Percentiles rank a stretch among this genome's conserved stretches.
These are phyloP conservation scores for Montipora capitata DNA, from an alignment of 92 coral and sea anemone species.

Conservation along the genomic window DNA sequence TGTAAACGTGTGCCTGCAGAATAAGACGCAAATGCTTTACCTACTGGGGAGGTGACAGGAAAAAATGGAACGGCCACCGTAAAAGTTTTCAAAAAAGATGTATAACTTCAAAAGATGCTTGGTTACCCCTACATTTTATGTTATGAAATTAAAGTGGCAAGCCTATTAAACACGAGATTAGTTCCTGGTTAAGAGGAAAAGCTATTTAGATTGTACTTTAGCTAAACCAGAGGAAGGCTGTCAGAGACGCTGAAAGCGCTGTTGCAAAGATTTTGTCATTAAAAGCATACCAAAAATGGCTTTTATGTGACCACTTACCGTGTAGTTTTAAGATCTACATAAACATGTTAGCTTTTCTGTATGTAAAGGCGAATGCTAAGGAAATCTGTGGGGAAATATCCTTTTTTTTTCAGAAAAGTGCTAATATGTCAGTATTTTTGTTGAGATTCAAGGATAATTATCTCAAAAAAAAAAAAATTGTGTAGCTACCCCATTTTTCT, in stretches of 20 bases:
- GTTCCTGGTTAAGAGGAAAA: slow-evolving; percentile 1
- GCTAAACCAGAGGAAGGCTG: too few species aligned
- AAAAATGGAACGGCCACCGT: slow-evolving; percentile 26
- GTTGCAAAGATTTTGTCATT: too few species aligned
- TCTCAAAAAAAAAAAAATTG: too few species aligned
- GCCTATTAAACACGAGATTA: slow-evolving; percentile 14
- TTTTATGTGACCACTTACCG: too few species aligned
- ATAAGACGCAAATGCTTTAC: slow-evolving; percentile 20
- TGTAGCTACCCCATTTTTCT: too few species aligned
- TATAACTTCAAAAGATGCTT: slow-evolving; percentile 34
- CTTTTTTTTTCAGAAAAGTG: background rate
- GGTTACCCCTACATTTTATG: slow-evolving; percentile 22
- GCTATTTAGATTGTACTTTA: too few species aligned
- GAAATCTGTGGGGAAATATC: background rate
- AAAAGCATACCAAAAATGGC: too few species aligned
- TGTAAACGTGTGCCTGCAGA: slow-evolving; percentile 42
- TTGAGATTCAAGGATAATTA: too few species aligned
- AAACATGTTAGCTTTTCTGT: background rate
- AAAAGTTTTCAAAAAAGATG: slow-evolving; percentile 39
- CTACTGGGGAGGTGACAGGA: slow-evolving; percentile 50
- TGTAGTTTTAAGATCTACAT: too few species aligned
- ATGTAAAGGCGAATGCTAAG: background rate
- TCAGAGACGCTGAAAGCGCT: too few species aligned
- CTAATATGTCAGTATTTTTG: too few species aligned
- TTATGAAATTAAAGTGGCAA: slow-evolving; percentile 42